Conservation (phyloP, 2,888 invertebrate species). For the Mantis religiosa region DNA sequence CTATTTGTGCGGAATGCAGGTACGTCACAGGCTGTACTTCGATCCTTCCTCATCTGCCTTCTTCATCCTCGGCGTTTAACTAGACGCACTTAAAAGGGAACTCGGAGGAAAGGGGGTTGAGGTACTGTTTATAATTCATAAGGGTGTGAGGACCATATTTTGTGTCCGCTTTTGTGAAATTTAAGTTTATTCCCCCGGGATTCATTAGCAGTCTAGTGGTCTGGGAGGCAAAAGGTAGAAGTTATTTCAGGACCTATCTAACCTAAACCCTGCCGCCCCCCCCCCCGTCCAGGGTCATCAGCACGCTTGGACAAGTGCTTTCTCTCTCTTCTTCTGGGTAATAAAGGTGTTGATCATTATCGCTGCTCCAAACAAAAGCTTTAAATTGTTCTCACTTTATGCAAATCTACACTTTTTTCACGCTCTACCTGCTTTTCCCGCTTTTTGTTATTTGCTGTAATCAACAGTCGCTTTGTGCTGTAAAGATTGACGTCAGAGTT, state of each 20-base stretch:
- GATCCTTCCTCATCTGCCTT: not conserved
- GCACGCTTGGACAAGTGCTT: not conserved
- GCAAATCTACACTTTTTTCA: not conserved
- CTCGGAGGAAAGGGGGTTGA: not conserved
- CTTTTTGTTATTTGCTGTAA: not conserved
- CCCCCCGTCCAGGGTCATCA: not conserved
- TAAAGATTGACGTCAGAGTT: not conserved
- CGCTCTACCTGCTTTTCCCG: not conserved
- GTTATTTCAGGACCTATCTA: not conserved
- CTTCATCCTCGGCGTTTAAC: not conserved
- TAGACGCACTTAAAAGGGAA: not conserved
- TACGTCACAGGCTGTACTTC: not conserved
- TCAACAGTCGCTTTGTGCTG: not conserved
- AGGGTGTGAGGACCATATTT: not conserved
- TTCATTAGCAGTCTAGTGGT: conserved; percentile 4
- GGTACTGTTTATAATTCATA: not conserved
- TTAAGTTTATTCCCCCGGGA: conserved; percentile 10
- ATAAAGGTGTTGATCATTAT: not conserved
- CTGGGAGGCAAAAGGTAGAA: not conserved
- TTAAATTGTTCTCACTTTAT: not conserved
- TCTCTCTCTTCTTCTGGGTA: not conserved
- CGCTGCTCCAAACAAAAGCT: not conserved
- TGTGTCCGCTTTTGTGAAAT: conserved; percentile 12
- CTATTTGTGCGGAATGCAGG: too few species aligned
- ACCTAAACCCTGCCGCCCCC: too few species aligned